Evolutionary conservation across 2,888 invertebrate genomes (phyloP).

Genomic region (Lithosia quadra): DNA sequence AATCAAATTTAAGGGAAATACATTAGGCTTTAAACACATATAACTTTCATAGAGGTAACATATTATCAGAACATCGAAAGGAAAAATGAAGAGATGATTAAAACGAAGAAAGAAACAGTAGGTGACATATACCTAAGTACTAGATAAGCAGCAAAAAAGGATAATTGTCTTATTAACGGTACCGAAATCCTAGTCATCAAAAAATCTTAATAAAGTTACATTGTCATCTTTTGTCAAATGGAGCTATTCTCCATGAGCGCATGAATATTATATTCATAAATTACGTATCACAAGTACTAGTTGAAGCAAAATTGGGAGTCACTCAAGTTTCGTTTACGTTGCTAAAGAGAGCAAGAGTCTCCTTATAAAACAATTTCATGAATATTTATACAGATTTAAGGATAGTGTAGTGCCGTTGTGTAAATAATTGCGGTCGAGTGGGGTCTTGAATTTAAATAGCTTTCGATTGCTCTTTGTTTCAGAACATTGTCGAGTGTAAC

Average conservation of each 20-base stretch:
- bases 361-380: constrained; percentile 74
- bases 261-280: not conserved
- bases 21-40: not conserved
- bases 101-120: too few species aligned
- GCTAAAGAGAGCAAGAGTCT: constrained; percentile 68
- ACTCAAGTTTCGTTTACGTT: constrained; percentile 67
- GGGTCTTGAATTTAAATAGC: constrained; percentile 67
- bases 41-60: not conserved
- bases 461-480: constrained; percentile 57
- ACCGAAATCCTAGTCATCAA: not conserved
- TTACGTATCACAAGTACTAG: constrained; percentile 28
- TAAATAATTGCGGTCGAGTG: constrained; percentile 69
- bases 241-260: not conserved
- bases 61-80: not conserved
- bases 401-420: constrained; percentile 71
- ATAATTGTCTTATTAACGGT: not conserved
- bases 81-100: too few species aligned
- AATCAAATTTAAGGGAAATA: too few species aligned
- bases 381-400: constrained; percentile 78
- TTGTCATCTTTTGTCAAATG: not conserved
- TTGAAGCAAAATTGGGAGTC: constrained; percentile 55
- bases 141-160: not conserved
- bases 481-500: constrained; percentile 47
- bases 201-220: not conserved
- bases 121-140: too few species aligned